Conservation (phyloP, 1,140 invertebrate genomes). For the Idris sp. region DNA sequence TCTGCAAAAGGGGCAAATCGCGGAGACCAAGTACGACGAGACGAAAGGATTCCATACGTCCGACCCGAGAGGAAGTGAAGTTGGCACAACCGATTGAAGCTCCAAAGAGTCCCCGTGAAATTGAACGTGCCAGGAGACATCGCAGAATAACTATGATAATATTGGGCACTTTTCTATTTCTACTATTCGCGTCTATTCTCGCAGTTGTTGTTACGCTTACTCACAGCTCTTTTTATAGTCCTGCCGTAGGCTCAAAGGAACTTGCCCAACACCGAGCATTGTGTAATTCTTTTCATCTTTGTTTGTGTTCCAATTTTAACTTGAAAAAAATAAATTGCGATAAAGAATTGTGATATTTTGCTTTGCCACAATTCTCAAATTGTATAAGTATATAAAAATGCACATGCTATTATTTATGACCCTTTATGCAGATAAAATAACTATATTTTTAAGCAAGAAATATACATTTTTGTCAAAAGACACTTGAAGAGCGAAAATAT, state of each 20-base stretch:
- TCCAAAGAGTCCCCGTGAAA: conserved; percentile 69
- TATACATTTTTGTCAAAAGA: too few relatives aligned
- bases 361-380: too few relatives aligned
- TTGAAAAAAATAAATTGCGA: too few relatives aligned
- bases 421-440: too few relatives aligned
- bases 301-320: too few relatives aligned
- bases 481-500: too few relatives aligned
- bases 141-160: conserved; percentile 82
- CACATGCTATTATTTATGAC: too few relatives aligned
- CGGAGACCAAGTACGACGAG: conserved; percentile 58
- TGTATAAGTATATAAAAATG: too few relatives aligned
- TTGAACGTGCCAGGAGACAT: conserved; percentile 80
- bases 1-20: conserved; percentile 65
- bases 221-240: conserved; percentile 79
- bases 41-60: conserved; percentile 72
- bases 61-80: conserved; percentile 75
- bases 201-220: conserved; percentile 86
- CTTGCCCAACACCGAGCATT: conserved; percentile 68
- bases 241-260: conserved; percentile 66
- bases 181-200: conserved; percentile 83
- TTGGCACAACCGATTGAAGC: conserved; percentile 24
- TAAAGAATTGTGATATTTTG: too few relatives aligned
- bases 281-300: conserved; percentile 63
- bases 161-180: conserved; percentile 83
- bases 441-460: too few relatives aligned